A percentile compares a stretch with the other conserved stretches of the same genome.
These are phyloP conservation scores for Nebria brevicollis DNA, from an alignment of 2,888 invertebrate genomes.

Conservation along the genomic window DNA sequence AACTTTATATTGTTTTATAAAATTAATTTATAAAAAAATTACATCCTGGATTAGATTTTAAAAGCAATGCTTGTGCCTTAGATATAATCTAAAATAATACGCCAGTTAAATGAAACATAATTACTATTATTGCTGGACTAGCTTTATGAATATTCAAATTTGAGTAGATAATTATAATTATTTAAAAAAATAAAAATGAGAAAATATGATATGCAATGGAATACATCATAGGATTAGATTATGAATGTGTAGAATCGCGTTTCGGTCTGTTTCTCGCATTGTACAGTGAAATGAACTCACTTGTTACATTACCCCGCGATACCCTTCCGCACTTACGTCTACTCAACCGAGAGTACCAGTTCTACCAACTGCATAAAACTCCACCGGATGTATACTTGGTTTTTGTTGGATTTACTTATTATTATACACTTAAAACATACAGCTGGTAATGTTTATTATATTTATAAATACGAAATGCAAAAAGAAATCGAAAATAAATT, in stretches of 20 bases:
- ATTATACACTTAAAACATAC: background rate
- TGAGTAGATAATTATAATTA: background rate
- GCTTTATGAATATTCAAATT: background rate
- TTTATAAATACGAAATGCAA: background rate
- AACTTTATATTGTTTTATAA: no score
- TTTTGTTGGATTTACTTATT: conserved; percentile 1
- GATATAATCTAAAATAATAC: background rate
- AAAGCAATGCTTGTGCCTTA: background rate
- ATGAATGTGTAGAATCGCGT: background rate
- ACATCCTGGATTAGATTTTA: background rate
- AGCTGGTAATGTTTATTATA: background rate
- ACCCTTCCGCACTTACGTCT: background rate
- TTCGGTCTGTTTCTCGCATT: conserved; percentile 1
- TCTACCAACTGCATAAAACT: background rate
- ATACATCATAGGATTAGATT: background rate
- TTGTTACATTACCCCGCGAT: background rate
- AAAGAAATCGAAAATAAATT: background rate
- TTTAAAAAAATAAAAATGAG: background rate
- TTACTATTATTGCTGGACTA: background rate
- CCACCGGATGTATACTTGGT: background rate
- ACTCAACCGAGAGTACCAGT: background rate
- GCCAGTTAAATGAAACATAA: background rate
- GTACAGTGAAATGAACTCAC: conserved; percentile 1
- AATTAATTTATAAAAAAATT: background rate
- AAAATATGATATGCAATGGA: background rate